Conservation (phyloP, 2,888 invertebrate genomes). For the Ormyrus rosae region DNA sequence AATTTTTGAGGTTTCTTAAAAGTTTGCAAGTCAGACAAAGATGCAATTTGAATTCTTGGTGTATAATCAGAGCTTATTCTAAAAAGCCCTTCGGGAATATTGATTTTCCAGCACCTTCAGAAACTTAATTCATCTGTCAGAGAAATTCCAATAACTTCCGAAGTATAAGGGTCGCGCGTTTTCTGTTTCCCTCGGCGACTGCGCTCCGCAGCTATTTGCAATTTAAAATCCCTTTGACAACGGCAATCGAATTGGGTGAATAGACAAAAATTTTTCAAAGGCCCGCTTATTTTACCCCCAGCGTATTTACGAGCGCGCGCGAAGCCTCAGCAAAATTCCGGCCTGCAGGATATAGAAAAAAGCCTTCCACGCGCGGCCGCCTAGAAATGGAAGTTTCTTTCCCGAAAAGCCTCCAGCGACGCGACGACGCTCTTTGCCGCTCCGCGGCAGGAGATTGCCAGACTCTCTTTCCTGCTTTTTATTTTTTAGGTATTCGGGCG, state of each 20-base stretch:
- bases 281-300: background rate
- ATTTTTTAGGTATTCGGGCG: no score
- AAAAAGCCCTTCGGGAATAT: constrained; percentile 12
- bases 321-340: background rate
- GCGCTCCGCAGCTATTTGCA: constrained; percentile 22
- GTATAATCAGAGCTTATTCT: no score
- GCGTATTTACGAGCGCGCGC: constrained; percentile 1
- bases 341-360: no score
- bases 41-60: no score
- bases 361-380: no score
- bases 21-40: no score
- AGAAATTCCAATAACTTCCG: constrained; percentile 36
- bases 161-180: background rate
- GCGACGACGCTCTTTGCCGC: no score
- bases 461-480: no score
- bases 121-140: background rate
- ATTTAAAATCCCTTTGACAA: constrained; percentile 47
- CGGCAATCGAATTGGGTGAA: constrained; percentile 35
- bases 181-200: constrained; percentile 12
- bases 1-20: background rate
- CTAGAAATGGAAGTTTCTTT: no score
- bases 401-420: no score
- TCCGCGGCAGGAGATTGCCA: no score
- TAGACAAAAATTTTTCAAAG: constrained; percentile 40
- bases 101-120: constrained; percentile 3